Base-by-base conservation (phyloP, 2,797 vertebrate genomes). In the Trachurus trachurus region DNA sequence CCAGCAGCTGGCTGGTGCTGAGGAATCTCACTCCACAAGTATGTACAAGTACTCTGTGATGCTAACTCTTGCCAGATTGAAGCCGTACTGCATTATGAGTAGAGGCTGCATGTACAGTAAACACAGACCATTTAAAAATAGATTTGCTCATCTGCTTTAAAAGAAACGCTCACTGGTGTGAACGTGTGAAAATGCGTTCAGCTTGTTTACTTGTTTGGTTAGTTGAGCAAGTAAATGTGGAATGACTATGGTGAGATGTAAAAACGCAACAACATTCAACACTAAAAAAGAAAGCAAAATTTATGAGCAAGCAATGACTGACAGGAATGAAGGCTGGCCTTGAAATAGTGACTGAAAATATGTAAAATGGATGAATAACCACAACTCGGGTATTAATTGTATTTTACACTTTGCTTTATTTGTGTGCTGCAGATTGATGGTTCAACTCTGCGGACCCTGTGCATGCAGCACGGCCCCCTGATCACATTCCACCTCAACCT, bases 401-500 rank as follows among this genome's bases (percentile, higher is more conserved):
- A n/a, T 22, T 61, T 47, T 45, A 0, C 17, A 10, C 6, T 21
- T 53, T 21, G 49, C 0, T 31, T 16, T 54, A 17, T 12, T 34
- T 11, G 37, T 71, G 37, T 72, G n/a, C 69, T 12, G 2, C 94
- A 99, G 98, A 99, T 99, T 16, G 98, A 99, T 71, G 98, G 98
- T 54, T 99, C 98, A 8, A 99, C 98, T 8, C 95, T 99, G 92
- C 94, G 98, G 91, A 99, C 98, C 0, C 95, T 99, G 91, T 99
- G 98, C 88, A 94, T 99, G 96, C 98, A 99, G 80, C 98, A 99
- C 3, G 98, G 98, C 81, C 98, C 98, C 81, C 96, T 99, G 78
- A 95, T 98, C 93, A 99, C 98, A 93, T 99, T 99, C 98, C 98
- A 99, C 94, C 96, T 99, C 95, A 99, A 97, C 94, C 95, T 99